Percentiles rank a stretch among this genome's conserved stretches.
phyloP scores from a whole-genome alignment of 2,113 vertebrate species.

The Callospermophilus lateralis region DNA sequence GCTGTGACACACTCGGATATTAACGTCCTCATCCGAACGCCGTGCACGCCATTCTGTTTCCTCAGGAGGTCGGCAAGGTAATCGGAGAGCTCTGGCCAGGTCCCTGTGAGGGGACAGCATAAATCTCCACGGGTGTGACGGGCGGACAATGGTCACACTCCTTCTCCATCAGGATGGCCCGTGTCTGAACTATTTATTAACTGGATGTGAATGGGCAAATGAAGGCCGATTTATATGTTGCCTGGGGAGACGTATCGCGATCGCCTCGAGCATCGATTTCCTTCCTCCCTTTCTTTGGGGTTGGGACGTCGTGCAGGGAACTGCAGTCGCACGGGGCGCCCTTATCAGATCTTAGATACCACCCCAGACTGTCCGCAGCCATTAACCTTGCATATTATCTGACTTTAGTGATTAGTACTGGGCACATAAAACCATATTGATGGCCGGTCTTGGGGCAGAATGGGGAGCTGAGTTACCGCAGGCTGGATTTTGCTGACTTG shows the following conservation, averaged over 20 bases:
- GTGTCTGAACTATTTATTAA: conserved; percentile 93
- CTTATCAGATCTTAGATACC: conserved; percentile 93
- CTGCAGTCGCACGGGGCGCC: conserved; percentile 86
- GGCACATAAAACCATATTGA: conserved; percentile 91
- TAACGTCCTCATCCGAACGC: conserved; percentile 85
- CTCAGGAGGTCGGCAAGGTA: conserved; percentile 91
- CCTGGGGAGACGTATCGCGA: conserved; percentile 89
- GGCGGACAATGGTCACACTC: conserved; percentile 92
- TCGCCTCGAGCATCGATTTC: conserved; percentile 91
- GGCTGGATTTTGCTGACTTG: conserved; percentile 92
- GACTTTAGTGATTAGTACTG: conserved; percentile 93
- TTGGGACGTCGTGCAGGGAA: conserved; percentile 85
- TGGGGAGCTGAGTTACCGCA: conserved; percentile 88
- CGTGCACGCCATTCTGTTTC: conserved; percentile 88
- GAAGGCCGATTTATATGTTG: conserved; percentile 92
- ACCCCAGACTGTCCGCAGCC: conserved; percentile 89
- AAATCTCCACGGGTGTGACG: conserved; percentile 93
- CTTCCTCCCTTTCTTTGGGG: conserved; percentile 86
- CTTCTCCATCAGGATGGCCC: conserved; percentile 89
- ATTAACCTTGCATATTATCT: conserved; percentile 94
- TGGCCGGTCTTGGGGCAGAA: conserved; percentile 86
- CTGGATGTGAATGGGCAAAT: conserved; percentile 92
- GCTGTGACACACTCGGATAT: conserved; percentile 78
- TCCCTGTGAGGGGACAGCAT: conserved; percentile 92
- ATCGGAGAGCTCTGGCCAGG: conserved; percentile 91